phyloP scores from a whole-genome alignment of 2,888 invertebrate genomes.

The Litoditis marina region DNA sequence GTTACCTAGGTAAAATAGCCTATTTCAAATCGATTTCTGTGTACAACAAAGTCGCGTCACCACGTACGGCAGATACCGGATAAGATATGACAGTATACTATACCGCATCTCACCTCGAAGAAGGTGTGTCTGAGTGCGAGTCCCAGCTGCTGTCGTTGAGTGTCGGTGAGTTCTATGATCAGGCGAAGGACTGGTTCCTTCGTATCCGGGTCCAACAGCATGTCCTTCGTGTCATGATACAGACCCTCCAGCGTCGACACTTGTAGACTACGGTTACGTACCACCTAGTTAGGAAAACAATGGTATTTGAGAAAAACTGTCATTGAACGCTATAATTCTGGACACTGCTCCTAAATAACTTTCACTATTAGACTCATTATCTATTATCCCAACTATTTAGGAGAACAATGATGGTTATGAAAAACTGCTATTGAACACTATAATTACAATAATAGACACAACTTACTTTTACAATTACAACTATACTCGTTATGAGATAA shows the following conservation, averaged over 20 bases:
- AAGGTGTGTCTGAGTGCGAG: slow-evolving; percentile 41
- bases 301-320: neutral
- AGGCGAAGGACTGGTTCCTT: slow-evolving; percentile 17
- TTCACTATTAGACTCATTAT: too few species aligned
- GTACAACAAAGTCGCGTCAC: too few species aligned
- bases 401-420: too few species aligned
- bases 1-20: neutral
- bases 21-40: neutral
- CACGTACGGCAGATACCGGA: too few species aligned
- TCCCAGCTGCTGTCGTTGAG: slow-evolving; percentile 42
- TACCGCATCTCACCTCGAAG: slow-evolving; percentile 28
- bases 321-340: too few species aligned
- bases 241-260: slow-evolving; percentile 45
- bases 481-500: too few species aligned
- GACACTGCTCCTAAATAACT: too few species aligned
- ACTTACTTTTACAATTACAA: too few species aligned
- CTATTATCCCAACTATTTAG: too few species aligned
- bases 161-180: slow-evolving; percentile 33
- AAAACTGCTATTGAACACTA: too few species aligned
- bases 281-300: slow-evolving; percentile 10
- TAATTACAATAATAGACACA: too few species aligned
- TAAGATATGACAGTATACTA: too few species aligned
- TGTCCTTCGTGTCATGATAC: slow-evolving; percentile 36
- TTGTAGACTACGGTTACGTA: slow-evolving; percentile 34
- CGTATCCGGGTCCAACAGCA: slow-evolving; percentile 23